These are phyloP conservation scores for Gorsachius goisagi DNA, from an alignment of 2,113 vertebrate genomes.

Conservation along the genomic window DNA sequence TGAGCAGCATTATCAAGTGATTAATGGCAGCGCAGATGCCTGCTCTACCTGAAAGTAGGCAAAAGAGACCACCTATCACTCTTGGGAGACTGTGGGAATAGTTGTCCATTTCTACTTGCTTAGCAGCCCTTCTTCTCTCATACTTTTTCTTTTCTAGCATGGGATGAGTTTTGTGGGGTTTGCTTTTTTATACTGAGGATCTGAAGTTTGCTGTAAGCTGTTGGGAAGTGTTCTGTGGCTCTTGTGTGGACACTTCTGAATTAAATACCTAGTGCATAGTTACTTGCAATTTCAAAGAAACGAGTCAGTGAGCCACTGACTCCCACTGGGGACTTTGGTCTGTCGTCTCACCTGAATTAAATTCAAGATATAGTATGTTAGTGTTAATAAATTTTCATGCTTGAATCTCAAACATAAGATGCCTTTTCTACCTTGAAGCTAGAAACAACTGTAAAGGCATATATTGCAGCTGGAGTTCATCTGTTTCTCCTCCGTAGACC, in stretches of 20 bases:
- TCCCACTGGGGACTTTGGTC: neutral
- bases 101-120: neutral
- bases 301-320: neutral
- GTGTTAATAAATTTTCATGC: neutral
- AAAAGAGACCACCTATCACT: neutral
- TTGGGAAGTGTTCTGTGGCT: neutral
- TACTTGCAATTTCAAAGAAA: neutral
- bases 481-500: neutral
- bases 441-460: neutral
- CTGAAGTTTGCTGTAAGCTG: neutral
- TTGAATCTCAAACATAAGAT: neutral
- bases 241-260: neutral
- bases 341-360: neutral
- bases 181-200: neutral
- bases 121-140: neutral
- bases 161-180: neutral
- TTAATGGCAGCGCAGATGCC: neutral
- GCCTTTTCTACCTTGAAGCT: neutral
- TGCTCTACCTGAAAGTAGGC: neutral
- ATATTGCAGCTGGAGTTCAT: neutral
- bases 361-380: neutral
- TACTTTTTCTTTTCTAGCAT: neutral
- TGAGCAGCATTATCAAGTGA: neutral
- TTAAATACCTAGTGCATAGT: neutral
- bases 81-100: neutral